Evolutionary conservation across 2,888 invertebrate genomes (phyloP), one percentile per base, ranked within the genome.

Genomic region (Busseola fusca): DNA sequence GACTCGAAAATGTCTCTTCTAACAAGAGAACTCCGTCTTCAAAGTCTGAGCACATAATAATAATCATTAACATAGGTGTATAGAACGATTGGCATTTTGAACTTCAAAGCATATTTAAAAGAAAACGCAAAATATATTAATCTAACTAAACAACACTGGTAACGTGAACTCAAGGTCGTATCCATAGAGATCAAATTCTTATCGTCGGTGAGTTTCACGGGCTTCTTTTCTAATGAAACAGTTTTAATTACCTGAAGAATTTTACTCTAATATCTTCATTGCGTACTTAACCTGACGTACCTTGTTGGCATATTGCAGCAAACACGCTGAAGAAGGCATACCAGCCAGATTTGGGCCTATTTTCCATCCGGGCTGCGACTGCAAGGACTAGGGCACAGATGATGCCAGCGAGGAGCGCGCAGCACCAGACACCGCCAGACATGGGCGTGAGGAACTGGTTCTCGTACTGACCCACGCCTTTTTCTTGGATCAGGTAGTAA

Each of bases 391-490:
- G 1, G 3, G 88, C 87, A 69, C 96, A 94, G 0, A 89, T 78
- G 0, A 86, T 63, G 9, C 89, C 87, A 0, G 92, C 89, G 0
- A 84, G 88, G 34, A 92, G 68, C 0, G 91, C 87, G 64, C 92
- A 90, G 86, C 90, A 90, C 96, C 96, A 96, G 34, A 94, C 94
- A 0, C 89, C 90, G 0, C 75, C 65, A 0, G 95, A 93, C 86
- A 96, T 90, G 0, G 96, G 96, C 18, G 92, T 92, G 1, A 96
- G 87, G 82, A 96, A 96, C 50, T 91, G 92, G 82, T 95, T 93
- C 83, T 95, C 94, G 76, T 93, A 95, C 6, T 88, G 78, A 0
- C 95, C 95, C 0, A 94, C 88, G 0, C 95, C 95, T 71, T 88
- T 87, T n/a, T 90, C 90, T 2, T 92, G 88, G 54, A 94, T 94